Evolutionary conservation across 2,797 vertebrate species (phyloP).

Genomic region (Oceanodroma leucorhoa): DNA sequence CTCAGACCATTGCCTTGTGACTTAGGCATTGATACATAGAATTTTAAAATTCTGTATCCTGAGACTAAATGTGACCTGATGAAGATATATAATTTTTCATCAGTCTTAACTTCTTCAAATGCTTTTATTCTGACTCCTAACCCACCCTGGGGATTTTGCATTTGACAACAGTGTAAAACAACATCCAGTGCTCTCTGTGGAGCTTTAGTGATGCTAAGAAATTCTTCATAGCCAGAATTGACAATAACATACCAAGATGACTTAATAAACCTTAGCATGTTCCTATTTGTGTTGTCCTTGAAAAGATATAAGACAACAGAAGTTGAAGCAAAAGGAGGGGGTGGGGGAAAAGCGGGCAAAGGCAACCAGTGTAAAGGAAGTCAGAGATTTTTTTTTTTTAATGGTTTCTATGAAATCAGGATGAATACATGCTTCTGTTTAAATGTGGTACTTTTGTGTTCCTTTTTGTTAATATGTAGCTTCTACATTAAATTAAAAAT

Average conservation of each 20-base stretch:
- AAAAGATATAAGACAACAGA: constrained; percentile 57
- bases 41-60: constrained; percentile 49
- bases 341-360: background rate
- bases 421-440: background rate
- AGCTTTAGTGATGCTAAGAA: constrained; percentile 70
- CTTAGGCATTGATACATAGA: background rate
- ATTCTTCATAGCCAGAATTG: constrained; percentile 73
- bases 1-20: background rate
- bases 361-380: background rate
- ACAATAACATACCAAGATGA: constrained; percentile 75
- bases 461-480: background rate
- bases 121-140: constrained; percentile 67
- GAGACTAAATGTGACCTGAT: constrained; percentile 31
- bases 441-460: background rate
- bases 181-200: constrained; percentile 72
- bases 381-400: background rate
- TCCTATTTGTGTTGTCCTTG: constrained; percentile 60
- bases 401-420: background rate
- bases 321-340: constrained; percentile 39
- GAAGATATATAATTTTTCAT: constrained; percentile 53
- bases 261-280: constrained; percentile 78
- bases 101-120: constrained; percentile 55
- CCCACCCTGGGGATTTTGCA: constrained; percentile 66
- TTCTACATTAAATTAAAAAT: background rate
- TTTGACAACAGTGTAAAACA: constrained; percentile 71